Conservation (phyloP, 2,113 vertebrate genomes). For the Pseudorectes ferrugineus region DNA sequence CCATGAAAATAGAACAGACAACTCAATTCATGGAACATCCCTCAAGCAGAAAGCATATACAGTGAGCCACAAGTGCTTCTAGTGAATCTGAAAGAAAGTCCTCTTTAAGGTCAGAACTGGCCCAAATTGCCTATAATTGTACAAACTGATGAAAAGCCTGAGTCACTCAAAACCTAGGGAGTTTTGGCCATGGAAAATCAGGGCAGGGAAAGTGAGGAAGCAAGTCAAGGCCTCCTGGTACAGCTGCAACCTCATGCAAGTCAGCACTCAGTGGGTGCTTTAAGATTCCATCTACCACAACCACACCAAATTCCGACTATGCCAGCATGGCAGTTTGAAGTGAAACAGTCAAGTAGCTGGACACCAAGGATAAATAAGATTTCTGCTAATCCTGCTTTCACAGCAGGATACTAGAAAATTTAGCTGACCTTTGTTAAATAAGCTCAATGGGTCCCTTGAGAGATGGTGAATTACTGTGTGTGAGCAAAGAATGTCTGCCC, state of each 20-base stretch:
- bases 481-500: neutral
- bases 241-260: neutral
- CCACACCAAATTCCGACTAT: neutral
- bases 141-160: neutral
- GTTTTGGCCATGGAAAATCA: neutral
- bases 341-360: conserved; percentile 1
- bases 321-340: neutral
- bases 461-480: conserved; percentile 8
- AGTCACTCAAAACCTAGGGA: neutral
- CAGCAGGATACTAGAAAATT: conserved; percentile 56
- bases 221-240: neutral
- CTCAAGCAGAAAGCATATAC: neutral
- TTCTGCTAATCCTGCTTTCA: conserved; percentile 43
- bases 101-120: neutral
- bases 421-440: conserved; percentile 60
- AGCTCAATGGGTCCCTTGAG: conserved; percentile 39
- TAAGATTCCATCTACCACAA: neutral
- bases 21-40: neutral
- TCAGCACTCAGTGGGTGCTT: neutral
- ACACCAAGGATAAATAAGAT: conserved; percentile 46
- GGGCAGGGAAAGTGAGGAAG: neutral
- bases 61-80: neutral
- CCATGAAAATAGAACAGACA: neutral
- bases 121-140: neutral
- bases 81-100: neutral